Conservation (phyloP, 2,113 vertebrate species). For the Burhinus oedicnemus region DNA sequence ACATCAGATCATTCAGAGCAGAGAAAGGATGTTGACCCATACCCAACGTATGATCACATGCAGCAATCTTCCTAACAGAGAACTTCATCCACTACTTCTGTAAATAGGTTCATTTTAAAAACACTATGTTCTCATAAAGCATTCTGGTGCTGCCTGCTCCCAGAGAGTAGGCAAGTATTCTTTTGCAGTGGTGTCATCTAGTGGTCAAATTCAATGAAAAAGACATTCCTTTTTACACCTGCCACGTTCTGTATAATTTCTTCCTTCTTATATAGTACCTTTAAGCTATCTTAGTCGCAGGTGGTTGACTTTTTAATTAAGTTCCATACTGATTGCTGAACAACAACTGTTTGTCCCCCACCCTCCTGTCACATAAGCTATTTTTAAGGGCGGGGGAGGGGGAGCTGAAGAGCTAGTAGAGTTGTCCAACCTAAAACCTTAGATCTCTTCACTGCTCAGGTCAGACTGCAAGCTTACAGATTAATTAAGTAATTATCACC, state of each 20-base stretch:
- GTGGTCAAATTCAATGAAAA: constrained; percentile 13
- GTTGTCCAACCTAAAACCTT: neutral
- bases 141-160: neutral
- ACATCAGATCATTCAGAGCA: neutral
- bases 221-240: neutral
- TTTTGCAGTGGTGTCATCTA: constrained; percentile 56
- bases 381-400: neutral
- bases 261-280: neutral
- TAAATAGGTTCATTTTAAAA: neutral
- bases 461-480: neutral
- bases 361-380: neutral
- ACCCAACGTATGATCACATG: neutral
- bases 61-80: neutral
- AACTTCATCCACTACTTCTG: neutral
- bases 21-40: neutral
- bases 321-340: neutral
- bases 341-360: neutral
- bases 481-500: neutral
- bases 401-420: neutral
- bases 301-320: neutral
- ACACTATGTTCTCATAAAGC: neutral
- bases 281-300: neutral
- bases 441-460: neutral
- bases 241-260: neutral
- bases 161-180: neutral